These are phyloP conservation scores for Doris montereyensis DNA, from an alignment of 2,888 invertebrate species.

Conservation along the genomic window DNA sequence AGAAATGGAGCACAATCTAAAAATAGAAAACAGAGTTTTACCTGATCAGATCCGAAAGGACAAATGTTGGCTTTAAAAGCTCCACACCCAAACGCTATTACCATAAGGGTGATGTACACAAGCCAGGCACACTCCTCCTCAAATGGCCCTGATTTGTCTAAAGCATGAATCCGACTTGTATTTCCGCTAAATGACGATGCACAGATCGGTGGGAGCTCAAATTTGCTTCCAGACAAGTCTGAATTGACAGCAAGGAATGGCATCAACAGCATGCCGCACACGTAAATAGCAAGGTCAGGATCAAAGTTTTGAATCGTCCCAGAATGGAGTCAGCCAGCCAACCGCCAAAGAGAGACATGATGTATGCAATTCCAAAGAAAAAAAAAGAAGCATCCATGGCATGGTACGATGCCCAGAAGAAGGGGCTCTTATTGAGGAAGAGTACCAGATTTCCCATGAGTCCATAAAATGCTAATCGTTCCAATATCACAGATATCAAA, in stretches of 20 bases:
- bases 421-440: conserved; percentile 65
- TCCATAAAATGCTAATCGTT: conserved; percentile 65
- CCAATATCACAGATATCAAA: too few relatives aligned
- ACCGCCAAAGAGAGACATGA: conserved; percentile 74
- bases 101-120: conserved; percentile 64
- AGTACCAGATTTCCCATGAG: conserved; percentile 68
- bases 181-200: too few relatives aligned
- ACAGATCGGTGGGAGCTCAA: too few relatives aligned
- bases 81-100: conserved; percentile 73
- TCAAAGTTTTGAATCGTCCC: conserved; percentile 73
- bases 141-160: too few relatives aligned
- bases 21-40: too few relatives aligned
- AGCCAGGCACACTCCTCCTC: conserved; percentile 60
- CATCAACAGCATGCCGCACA: conserved; percentile 70
- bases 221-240: too few relatives aligned
- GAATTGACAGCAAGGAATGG: conserved; percentile 50
- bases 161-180: too few relatives aligned
- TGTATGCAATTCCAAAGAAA: conserved; percentile 73
- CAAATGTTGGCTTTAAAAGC: conserved; percentile 74
- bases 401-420: conserved; percentile 72
- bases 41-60: conserved; percentile 76
- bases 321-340: conserved; percentile 73
- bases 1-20: too few relatives aligned
- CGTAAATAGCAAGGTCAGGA: conserved; percentile 72
- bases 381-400: conserved; percentile 73